phyloP scores from a whole-genome alignment of 1,140 invertebrate genomes.

The Solenopsis invicta region DNA sequence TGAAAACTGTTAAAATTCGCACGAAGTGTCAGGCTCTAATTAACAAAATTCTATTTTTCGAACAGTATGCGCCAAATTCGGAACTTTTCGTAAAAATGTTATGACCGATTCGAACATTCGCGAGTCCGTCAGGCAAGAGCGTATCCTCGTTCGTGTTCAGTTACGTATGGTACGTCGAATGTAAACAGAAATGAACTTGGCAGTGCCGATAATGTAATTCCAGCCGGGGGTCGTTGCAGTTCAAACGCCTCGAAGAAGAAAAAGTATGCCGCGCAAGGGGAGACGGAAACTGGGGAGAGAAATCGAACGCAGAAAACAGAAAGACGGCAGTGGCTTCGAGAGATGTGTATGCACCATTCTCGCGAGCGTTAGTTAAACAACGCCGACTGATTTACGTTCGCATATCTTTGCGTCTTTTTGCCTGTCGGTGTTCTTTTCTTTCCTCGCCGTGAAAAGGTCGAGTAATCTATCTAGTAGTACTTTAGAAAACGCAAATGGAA shows the following conservation, averaged over 20 bases:
- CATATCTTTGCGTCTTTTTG: not conserved
- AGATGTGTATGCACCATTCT: not conserved
- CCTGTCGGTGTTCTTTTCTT: not conserved
- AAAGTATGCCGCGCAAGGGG: constrained; percentile 59
- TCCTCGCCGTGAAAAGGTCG: not conserved
- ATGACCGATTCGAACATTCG: not conserved
- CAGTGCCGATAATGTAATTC: constrained; percentile 72
- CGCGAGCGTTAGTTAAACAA: constrained; percentile 15
- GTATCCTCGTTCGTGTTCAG: not conserved
- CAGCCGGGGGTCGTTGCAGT: constrained; percentile 65
- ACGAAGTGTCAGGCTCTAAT: not conserved
- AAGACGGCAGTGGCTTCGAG: constrained; percentile 1
- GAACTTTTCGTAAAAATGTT: not conserved
- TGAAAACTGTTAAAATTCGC: not conserved
- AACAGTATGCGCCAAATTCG: not conserved
- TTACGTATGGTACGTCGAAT: constrained; percentile 53
- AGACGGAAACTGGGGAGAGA: constrained; percentile 16
- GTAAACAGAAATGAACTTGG: constrained; percentile 76
- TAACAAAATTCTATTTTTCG: not conserved
- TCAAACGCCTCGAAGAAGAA: constrained; percentile 64
- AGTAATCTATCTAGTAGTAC: not conserved
- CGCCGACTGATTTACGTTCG: constrained; percentile 29
- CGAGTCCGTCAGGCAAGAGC: constrained; percentile 6
- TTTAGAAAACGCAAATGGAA: not conserved
- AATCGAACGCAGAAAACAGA: constrained; percentile 30